A percentile compares a stretch with the other conserved stretches of the same genome.
Conservation (phyloP, 1,140 invertebrate genomes). For the Drosophila kanapiae region DNA sequence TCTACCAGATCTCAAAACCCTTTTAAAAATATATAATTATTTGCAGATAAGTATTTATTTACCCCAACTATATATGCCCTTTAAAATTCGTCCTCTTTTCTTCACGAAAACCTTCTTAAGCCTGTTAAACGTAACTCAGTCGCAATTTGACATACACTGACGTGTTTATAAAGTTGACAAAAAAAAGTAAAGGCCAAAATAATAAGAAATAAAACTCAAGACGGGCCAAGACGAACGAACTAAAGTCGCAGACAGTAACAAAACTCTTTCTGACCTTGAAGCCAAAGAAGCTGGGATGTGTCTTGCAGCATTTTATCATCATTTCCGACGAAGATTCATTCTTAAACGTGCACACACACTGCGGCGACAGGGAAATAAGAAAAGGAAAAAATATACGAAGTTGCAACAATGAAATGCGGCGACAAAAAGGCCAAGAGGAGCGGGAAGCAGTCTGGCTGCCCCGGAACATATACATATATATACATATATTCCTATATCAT, state of each 20-base stretch:
- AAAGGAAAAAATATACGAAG: slow-evolving; percentile 16
- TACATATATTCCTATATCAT: slow-evolving; percentile 49
- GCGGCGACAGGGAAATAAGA: slow-evolving; percentile 20
- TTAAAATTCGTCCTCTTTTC: background rate
- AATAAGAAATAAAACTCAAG: slow-evolving; percentile 4
- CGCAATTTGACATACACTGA: slow-evolving; percentile 76
- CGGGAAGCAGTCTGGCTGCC: background rate
- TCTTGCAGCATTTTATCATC: slow-evolving; percentile 68
- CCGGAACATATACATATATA: slow-evolving; percentile 14
- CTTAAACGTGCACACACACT: slow-evolving; percentile 61
- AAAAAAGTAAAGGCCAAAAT: slow-evolving; percentile 35
- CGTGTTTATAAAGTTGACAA: slow-evolving; percentile 65
- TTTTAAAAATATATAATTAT: background rate
- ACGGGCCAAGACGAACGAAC: slow-evolving; percentile 12
- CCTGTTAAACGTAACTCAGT: slow-evolving; percentile 63
- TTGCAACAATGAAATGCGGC: slow-evolving; percentile 81
- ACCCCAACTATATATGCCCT: background rate
- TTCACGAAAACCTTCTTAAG: background rate
- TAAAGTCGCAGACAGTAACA: slow-evolving; percentile 30
- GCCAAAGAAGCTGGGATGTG: slow-evolving; percentile 39
- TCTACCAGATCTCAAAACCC: too few relatives aligned
- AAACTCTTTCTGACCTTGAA: slow-evolving; percentile 76
- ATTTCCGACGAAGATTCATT: slow-evolving; percentile 77
- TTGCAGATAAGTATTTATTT: too few relatives aligned
- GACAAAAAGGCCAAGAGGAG: slow-evolving; percentile 64